Evolutionary conservation across 2,113 vertebrate species (phyloP).

Genomic region (Syngnathus scovelli): DNA sequence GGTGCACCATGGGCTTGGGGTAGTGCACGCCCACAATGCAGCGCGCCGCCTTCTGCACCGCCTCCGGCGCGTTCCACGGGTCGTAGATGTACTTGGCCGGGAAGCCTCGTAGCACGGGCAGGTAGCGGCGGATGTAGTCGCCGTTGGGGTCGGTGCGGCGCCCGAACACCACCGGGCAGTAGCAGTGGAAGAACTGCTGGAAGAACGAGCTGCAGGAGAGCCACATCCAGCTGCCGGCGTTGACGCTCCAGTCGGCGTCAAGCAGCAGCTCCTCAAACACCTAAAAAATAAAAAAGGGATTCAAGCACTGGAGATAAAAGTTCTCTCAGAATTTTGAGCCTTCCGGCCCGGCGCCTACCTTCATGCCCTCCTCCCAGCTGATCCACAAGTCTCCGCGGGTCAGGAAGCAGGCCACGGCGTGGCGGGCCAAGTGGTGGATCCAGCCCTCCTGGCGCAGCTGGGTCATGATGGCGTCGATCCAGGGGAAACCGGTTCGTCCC

Average conservation of each 20-base stretch:
- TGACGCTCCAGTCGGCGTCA: slow-evolving; percentile 97
- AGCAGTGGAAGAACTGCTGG: slow-evolving; percentile 99
- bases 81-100: slow-evolving; percentile 98
- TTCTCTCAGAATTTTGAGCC: background rate
- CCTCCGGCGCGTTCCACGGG: slow-evolving; percentile 94
- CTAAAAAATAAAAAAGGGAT: slow-evolving; percentile 48
- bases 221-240: slow-evolving; percentile 99
- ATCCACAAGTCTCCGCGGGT: slow-evolving; percentile 96
- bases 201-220: slow-evolving; percentile 97
- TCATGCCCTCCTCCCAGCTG: slow-evolving; percentile 99
- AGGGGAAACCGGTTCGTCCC: slow-evolving; percentile 91
- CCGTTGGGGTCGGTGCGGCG: slow-evolving; percentile 96
- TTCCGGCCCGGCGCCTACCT: slow-evolving; percentile 62
- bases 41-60: slow-evolving; percentile 88
- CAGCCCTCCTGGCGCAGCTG: slow-evolving; percentile 95
- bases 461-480: slow-evolving; percentile 98
- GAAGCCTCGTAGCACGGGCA: slow-evolving; percentile 90
- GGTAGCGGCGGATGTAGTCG: slow-evolving; percentile 95
- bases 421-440: slow-evolving; percentile 96
- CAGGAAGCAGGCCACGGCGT: slow-evolving; percentile 94
- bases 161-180: slow-evolving; percentile 95
- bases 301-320: background rate
- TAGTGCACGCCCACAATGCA: slow-evolving; percentile 92
- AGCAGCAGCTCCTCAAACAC: slow-evolving; percentile 96
- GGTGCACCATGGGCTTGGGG: slow-evolving; percentile 94